Percentiles rank a stretch among this genome's conserved stretches.
phyloP scores from a whole-genome alignment of 2,113 vertebrate species.

The Daboia siamensis region DNA sequence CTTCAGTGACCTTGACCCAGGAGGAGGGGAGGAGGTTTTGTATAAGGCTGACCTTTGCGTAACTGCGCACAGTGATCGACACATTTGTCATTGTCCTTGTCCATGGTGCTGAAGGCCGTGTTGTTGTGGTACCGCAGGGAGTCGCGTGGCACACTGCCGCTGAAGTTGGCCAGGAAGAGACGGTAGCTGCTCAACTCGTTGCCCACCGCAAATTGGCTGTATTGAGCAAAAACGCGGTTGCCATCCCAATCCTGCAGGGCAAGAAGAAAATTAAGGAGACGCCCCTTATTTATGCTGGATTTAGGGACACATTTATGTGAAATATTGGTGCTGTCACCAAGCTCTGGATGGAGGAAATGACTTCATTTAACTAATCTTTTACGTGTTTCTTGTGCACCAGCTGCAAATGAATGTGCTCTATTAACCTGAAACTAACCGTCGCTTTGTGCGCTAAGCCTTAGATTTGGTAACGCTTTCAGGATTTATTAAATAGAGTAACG shows the following conservation, averaged over 20 bases:
- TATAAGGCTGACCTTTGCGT: slow-evolving; percentile 78
- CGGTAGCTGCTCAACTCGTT: slow-evolving; percentile 92
- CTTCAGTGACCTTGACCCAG: too few relatives aligned
- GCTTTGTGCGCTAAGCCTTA: not conserved
- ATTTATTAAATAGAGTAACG: not conserved
- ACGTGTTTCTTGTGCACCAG: not conserved
- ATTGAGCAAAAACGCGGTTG: slow-evolving; percentile 78
- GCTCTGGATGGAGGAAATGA: not conserved
- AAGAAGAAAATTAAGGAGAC: not conserved
- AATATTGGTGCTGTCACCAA: not conserved
- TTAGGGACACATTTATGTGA: not conserved
- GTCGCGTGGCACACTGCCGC: slow-evolving; percentile 77
- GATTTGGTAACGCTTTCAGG: not conserved
- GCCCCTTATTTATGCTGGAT: not conserved
- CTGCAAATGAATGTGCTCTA: not conserved
- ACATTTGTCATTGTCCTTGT: slow-evolving; percentile 98
- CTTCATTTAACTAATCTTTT: not conserved
- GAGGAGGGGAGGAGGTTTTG: too few relatives aligned
- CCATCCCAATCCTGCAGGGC: slow-evolving; percentile 90
- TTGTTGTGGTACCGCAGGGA: slow-evolving; percentile 96
- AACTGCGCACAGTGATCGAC: slow-evolving; percentile 88
- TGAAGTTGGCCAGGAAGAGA: slow-evolving; percentile 88
- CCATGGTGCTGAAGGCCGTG: slow-evolving; percentile 95
- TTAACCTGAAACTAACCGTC: not conserved
- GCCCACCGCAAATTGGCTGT: slow-evolving; percentile 80